These are phyloP conservation scores for Didymodactylos carnosus DNA, from an alignment of 2,888 invertebrate genomes.

Conservation along the genomic window DNA sequence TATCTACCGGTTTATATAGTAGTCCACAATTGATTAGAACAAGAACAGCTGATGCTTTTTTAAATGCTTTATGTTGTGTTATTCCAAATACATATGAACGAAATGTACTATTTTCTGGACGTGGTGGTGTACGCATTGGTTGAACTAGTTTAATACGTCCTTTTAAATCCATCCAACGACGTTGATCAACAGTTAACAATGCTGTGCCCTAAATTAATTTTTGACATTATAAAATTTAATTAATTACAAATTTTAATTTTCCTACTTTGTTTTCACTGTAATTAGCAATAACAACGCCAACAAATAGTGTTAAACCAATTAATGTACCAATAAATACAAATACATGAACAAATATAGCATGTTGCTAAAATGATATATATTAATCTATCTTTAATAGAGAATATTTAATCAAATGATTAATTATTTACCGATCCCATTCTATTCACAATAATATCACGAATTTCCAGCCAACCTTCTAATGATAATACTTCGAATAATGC, in stretches of 20 bases:
- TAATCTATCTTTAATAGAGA: background rate
- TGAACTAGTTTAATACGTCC: conserved; percentile 95
- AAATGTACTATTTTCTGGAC: conserved; percentile 64
- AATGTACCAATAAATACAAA: conserved; percentile 98
- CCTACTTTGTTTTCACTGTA: conserved; percentile 82
- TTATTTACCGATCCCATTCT: conserved; percentile 70
- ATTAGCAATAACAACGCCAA: conserved; percentile 98
- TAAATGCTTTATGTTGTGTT: conserved; percentile 84
- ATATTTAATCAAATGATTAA: too few relatives aligned
- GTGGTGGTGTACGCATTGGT: conserved; percentile 83
- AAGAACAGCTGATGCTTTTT: conserved; percentile 73
- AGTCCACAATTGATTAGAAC: conserved; percentile 79
- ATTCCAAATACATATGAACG: conserved; percentile 89
- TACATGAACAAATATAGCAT: conserved; percentile 92
- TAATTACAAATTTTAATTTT: background rate
- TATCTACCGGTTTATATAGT: conserved; percentile 66
- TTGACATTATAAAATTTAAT: background rate
- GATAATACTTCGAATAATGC: conserved; percentile 88
- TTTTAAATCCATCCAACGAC: conserved; percentile 95
- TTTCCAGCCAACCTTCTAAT: conserved; percentile 97
- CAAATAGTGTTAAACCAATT: conserved; percentile 95
- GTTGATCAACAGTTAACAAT: conserved; percentile 85
- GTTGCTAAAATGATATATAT: conserved; percentile 45
- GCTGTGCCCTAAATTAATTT: conserved; percentile 61
- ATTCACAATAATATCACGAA: conserved; percentile 85